A percentile compares a stretch with the other conserved stretches of the same genome.
Conservation (phyloP, 2,888 invertebrate species). For the Pomacea canaliculata region DNA sequence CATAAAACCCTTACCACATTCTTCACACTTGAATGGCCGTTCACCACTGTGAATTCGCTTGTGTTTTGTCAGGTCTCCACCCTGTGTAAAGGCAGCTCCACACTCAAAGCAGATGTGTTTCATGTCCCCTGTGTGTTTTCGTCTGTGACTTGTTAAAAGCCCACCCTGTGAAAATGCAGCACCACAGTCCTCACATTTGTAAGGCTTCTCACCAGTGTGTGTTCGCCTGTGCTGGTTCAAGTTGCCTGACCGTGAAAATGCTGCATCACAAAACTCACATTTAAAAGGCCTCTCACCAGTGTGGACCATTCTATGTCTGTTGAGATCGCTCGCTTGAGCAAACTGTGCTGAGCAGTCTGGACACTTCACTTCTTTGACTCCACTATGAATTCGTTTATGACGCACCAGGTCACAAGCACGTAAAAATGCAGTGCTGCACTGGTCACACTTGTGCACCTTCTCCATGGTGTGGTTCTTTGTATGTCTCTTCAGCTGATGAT, state of each 20-base stretch:
- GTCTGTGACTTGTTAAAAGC: constrained; percentile 1
- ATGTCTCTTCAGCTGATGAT: background rate
- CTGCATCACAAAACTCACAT: constrained; percentile 28
- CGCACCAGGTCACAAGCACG: constrained; percentile 2
- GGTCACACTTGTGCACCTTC: background rate
- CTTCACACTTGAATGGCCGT: constrained; percentile 1
- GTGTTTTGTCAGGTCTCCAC: background rate
- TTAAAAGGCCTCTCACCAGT: constrained; percentile 29
- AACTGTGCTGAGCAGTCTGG: constrained; percentile 21
- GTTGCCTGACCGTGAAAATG: constrained; percentile 28
- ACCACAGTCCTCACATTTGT: constrained; percentile 27
- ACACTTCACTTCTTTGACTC: constrained; percentile 7
- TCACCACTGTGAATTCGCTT: constrained; percentile 2
- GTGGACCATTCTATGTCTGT: constrained; percentile 27
- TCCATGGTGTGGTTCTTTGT: background rate
- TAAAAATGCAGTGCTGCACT: background rate
- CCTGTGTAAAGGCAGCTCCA: background rate
- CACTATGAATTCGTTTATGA: constrained; percentile 1
- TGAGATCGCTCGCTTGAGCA: constrained; percentile 21
- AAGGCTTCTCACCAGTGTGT: constrained; percentile 32
- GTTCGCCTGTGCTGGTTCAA: constrained; percentile 26
- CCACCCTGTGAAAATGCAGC: background rate
- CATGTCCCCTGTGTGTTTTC: constrained; percentile 3
- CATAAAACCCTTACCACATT: constrained; percentile 2
- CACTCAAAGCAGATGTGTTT: constrained; percentile 6